Evolutionary conservation across 2,888 invertebrate species (phyloP), one percentile per base, ranked within the genome.

Genomic region (Tenthredo notha): DNA sequence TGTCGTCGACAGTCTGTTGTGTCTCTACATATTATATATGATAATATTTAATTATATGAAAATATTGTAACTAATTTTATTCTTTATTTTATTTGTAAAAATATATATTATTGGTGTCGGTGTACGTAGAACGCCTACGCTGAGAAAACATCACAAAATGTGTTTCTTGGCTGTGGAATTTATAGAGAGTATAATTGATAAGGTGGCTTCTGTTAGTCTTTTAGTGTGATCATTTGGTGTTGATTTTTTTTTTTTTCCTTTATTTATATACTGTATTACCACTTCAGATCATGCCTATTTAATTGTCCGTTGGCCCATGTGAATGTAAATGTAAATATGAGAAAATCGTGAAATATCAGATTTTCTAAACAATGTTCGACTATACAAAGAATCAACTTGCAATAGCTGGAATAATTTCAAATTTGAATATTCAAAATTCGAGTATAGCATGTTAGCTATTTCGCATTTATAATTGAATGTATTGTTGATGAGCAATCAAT

Each of bases 1-100:
- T 82, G 61, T 82, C 82, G 65, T 58, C 54, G 37, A 78, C 18
- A 54, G 58, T n/a, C 25, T 47, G 47, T 47, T 47, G 75, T 47
- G 75, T 75, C 47, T 9, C 50, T 78, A 40, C 25, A 40, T 29
- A 47, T 7, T 37, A 40, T 18, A 61, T 61, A 25, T 33, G 33
- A 80, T 37, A 18, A n/a, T 54, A 61, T 80, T 65, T 61, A 37
- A 80, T 33, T 80, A 25, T 80, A 21, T 40, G 0, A 80, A 65
- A 83, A 67, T 61, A 80, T 33, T 80, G 40, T 83, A 43, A 67
- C 29, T 40, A 67, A 37, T 67, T 83, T 83, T 82, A 65, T 83
- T 83, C 47, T 47, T 43, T 47, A 50, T 83, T 83, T 25, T 37
- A 58, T 78, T 47, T 65, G 15, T 67, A 47, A 67, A 82, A 67